These are phyloP conservation scores for Xylocopa sonorina DNA, from an alignment of 1,140 invertebrate species.

Conservation along the genomic window DNA sequence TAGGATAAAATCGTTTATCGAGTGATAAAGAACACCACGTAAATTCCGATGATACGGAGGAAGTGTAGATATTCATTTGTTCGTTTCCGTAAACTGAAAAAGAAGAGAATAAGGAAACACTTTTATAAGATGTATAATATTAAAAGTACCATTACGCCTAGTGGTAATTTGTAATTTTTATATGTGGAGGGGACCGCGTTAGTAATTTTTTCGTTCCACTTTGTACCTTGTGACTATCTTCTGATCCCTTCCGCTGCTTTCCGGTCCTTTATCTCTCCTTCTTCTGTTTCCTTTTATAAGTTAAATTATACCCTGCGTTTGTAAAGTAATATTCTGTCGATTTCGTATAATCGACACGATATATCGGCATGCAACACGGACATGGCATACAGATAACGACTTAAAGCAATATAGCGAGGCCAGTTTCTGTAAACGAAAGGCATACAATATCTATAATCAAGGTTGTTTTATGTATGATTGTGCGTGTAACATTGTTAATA, in stretches of 20 bases:
- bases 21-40: conserved; percentile 4
- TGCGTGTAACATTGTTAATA: conserved; percentile 81
- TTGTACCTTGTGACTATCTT: conserved; percentile 27
- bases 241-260: background rate
- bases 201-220: conserved; percentile 32
- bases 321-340: conserved; percentile 39
- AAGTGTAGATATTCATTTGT: conserved; percentile 35
- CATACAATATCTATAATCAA: conserved; percentile 75
- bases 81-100: background rate
- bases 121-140: conserved; percentile 46
- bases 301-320: conserved; percentile 42
- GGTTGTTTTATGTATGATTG: conserved; percentile 81
- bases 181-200: conserved; percentile 32
- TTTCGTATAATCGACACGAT: conserved; percentile 32
- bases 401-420: conserved; percentile 70
- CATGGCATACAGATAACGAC: conserved; percentile 80
- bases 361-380: conserved; percentile 64
- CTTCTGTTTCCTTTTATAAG: conserved; percentile 23
- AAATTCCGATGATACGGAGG: conserved; percentile 26
- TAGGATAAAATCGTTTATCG: background rate
- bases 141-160: background rate
- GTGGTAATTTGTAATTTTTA: conserved; percentile 55
- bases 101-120: background rate
- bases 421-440: conserved; percentile 69
- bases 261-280: background rate